A percentile compares a stretch with the other conserved stretches of the same genome.
phyloP scores from a whole-genome alignment of 2,797 vertebrate species.

The Protosalanx chinensis region DNA sequence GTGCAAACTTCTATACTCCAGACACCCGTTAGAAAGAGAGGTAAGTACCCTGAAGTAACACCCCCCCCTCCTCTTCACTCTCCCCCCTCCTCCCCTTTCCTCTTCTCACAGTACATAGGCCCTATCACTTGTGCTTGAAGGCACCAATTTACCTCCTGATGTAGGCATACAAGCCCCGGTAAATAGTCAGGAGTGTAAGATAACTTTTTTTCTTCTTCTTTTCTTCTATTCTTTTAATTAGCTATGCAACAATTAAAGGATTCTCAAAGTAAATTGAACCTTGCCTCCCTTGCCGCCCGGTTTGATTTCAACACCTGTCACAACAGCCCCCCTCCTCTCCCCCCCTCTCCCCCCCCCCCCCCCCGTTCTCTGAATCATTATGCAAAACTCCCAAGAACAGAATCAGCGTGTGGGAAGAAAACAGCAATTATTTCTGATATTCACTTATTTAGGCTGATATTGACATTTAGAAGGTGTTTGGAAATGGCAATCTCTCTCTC shows the following conservation, averaged over 20 bases:
- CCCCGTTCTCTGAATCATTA: slow-evolving; percentile 90
- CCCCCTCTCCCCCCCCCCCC: slow-evolving; percentile 12
- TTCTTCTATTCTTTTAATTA: slow-evolving; percentile 87
- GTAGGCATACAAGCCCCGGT: slow-evolving; percentile 87
- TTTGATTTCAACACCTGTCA: slow-evolving; percentile 99
- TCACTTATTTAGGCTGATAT: slow-evolving; percentile 97
- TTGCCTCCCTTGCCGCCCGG: slow-evolving; percentile 94
- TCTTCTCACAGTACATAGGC: slow-evolving; percentile 19
- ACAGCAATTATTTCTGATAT: slow-evolving; percentile 99
- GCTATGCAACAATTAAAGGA: slow-evolving; percentile 99
- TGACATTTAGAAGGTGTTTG: slow-evolving; percentile 86
- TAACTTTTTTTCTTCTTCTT: slow-evolving; percentile 82
- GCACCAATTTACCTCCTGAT: slow-evolving; percentile 88
- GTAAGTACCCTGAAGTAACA: slow-evolving; percentile 82
- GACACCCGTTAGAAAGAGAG: slow-evolving; percentile 89
- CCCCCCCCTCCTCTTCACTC: slow-evolving; percentile 36
- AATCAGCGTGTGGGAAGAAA: slow-evolving; percentile 92
- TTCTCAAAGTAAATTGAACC: slow-evolving; percentile 99
- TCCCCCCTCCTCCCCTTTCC: slow-evolving; percentile 25
- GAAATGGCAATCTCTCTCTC: background rate
- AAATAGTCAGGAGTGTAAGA: slow-evolving; percentile 93
- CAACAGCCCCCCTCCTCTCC: slow-evolving; percentile 79
- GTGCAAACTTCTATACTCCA: slow-evolving; percentile 88
- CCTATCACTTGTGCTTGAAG: slow-evolving; percentile 81
- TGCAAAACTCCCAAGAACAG: slow-evolving; percentile 95